Evolutionary conservation across 92 coral and sea anemone species (phyloP).

Genomic region (Umimayanthus kanabou): DNA sequence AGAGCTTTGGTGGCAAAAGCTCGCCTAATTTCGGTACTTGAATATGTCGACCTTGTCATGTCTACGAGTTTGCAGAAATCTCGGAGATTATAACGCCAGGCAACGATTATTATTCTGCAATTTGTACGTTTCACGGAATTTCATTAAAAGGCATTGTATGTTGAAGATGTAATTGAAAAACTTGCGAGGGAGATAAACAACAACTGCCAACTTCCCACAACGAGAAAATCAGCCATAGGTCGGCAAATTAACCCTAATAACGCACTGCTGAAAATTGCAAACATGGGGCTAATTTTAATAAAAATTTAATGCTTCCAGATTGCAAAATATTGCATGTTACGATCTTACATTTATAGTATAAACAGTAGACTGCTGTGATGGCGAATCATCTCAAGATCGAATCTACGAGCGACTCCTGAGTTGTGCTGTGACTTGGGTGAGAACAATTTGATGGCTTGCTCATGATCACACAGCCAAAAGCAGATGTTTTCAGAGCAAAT

Average conservation of each 20-base stretch:
- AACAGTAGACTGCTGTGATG: conserved; percentile 14
- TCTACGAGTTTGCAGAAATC: conserved; percentile 29
- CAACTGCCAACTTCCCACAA: conserved; percentile 90
- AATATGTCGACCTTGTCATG: conserved; percentile 1
- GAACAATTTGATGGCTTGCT: conserved; percentile 22
- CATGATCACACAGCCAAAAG: conserved; percentile 35
- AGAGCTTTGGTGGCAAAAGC: background rate
- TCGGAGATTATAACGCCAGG: conserved; percentile 23
- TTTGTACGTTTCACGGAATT: conserved; percentile 53
- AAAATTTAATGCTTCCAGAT: conserved; percentile 42
- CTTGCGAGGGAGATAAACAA: conserved; percentile 65
- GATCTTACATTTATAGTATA: background rate
- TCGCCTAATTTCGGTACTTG: background rate
- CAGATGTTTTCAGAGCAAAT: conserved; percentile 42
- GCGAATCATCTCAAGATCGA: conserved; percentile 11
- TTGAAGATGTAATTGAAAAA: conserved; percentile 69
- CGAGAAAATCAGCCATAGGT: conserved; percentile 65
- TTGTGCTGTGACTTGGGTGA: background rate
- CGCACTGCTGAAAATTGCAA: conserved; percentile 58
- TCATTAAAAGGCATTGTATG: conserved; percentile 57
- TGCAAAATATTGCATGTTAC: conserved; percentile 2
- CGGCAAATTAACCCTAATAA: conserved; percentile 71
- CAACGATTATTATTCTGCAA: conserved; percentile 48
- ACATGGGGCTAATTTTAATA: conserved; percentile 73
- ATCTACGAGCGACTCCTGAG: background rate